Conservation (phyloP, 2,888 invertebrate species). For the Agrochola lota region DNA sequence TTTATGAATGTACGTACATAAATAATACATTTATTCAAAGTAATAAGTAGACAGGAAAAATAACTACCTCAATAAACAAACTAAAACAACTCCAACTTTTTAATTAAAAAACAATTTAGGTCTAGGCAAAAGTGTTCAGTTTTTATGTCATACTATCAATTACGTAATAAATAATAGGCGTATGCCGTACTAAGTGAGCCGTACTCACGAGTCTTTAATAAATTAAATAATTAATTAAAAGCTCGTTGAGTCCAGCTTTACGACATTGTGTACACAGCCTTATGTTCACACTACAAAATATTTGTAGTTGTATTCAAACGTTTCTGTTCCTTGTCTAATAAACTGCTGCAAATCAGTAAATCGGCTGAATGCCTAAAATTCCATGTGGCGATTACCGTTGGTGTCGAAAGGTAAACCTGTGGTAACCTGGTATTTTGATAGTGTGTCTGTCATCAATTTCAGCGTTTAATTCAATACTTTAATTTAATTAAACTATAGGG, state of each 20-base stretch:
- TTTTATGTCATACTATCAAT: background rate
- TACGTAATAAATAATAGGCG: background rate
- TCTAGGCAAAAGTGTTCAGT: background rate
- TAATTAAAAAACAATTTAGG: background rate
- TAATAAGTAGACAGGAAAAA: too few species aligned
- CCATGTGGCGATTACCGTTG: background rate
- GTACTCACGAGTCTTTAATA: background rate
- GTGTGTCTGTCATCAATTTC: too few species aligned
- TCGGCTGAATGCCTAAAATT: slow-evolving; percentile 9
- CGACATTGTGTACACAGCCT: slow-evolving; percentile 4
- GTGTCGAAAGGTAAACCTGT: background rate
- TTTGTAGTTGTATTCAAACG: slow-evolving; percentile 4
- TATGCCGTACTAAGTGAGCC: background rate
- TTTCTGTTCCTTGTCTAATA: slow-evolving; percentile 5
- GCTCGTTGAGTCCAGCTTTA: background rate
- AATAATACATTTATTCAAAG: background rate
- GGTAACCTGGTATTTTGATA: background rate
- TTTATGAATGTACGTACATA: background rate
- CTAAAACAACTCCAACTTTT: background rate
- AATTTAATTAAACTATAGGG: too few species aligned
- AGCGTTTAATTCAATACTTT: background rate
- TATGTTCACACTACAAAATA: background rate
- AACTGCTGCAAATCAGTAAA: background rate
- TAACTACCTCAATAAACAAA: background rate
- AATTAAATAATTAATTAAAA: slow-evolving; percentile 14